Conservation (phyloP, 2,113 vertebrate species). For the Ictalurus punctatus region DNA sequence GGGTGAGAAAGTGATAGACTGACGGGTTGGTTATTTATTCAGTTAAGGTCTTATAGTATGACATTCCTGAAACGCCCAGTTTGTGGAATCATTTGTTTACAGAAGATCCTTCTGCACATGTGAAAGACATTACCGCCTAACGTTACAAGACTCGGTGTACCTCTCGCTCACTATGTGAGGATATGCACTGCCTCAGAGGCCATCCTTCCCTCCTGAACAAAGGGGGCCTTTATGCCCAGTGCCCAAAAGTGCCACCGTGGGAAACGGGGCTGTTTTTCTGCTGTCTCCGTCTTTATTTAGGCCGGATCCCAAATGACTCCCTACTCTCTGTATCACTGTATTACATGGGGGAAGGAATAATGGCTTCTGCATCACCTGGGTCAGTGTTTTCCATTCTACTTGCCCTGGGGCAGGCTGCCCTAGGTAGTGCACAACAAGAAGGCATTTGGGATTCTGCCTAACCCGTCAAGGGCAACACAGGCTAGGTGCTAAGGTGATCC, state of each 20-base stretch:
- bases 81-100: neutral
- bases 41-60: neutral
- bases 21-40: neutral
- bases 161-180: neutral
- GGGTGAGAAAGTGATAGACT: neutral
- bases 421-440: conserved; percentile 10
- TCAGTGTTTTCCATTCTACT: neutral
- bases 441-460: neutral
- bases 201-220: conserved; percentile 18
- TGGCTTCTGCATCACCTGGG: neutral
- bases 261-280: conserved; percentile 42
- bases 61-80: no score
- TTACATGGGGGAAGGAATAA: neutral
- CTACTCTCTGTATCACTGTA: neutral
- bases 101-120: neutral
- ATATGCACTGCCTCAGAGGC: neutral
- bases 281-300: conserved; percentile 13
- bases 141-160: neutral
- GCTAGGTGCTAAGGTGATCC: neutral
- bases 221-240: conserved; percentile 34
- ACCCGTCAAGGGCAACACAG: neutral
- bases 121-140: neutral
- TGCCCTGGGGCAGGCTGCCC: neutral
- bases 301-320: neutral
- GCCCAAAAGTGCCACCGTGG: conserved; percentile 40